Evolutionary conservation across 2,113 vertebrate species (phyloP).

Genomic region (Petroica traversi): DNA sequence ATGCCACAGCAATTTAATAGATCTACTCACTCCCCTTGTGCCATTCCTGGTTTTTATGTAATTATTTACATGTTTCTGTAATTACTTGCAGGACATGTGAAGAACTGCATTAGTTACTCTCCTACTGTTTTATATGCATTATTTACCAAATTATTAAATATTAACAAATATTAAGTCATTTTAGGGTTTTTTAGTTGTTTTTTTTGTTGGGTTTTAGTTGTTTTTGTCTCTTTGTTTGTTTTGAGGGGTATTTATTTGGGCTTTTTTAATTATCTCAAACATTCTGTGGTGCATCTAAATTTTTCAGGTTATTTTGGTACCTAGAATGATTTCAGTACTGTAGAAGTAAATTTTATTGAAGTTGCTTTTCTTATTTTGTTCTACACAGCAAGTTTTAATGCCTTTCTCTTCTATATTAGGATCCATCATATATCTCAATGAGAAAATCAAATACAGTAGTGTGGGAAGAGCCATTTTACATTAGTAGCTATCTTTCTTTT

Average conservation of each 20-base stretch:
- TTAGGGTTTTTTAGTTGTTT: rapidly evolving
- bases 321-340: not conserved
- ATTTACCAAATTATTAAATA: not conserved
- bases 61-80: not conserved
- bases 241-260: rapidly evolving
- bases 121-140: not conserved
- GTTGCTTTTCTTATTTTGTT: not conserved
- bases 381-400: not conserved
- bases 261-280: not conserved
- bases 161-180: not conserved
- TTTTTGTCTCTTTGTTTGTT: rapidly evolving
- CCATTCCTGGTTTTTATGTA: not conserved
- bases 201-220: not conserved
- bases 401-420: not conserved
- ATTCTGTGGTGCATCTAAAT: not conserved
- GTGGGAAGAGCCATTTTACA: not conserved
- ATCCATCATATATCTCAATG: not conserved
- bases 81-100: not conserved
- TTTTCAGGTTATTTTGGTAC: not conserved
- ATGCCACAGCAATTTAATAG: not conserved
- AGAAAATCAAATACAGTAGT: not conserved
- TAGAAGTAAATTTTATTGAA: not conserved
- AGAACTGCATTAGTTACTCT: not conserved
- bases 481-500: not conserved
- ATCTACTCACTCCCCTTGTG: not conserved